These are phyloP conservation scores for Lasius fuliginosus DNA, from an alignment of 2,888 invertebrate species.

Conservation along the genomic window DNA sequence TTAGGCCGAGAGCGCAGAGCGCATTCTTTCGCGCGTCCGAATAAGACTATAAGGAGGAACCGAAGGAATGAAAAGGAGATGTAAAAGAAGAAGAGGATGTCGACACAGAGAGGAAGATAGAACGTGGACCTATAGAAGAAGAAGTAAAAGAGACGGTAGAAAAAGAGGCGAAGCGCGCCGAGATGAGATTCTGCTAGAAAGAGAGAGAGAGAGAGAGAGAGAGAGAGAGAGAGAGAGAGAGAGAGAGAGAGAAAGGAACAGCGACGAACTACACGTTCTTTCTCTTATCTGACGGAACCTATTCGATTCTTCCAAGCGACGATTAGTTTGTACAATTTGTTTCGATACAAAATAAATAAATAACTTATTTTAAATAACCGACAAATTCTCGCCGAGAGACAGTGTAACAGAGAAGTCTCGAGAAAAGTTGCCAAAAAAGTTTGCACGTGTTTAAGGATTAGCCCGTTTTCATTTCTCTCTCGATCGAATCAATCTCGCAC, in stretches of 20 bases:
- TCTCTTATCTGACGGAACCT: conserved; percentile 14
- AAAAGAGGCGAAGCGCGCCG: conserved; percentile 16
- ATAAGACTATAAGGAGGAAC: conserved; percentile 68
- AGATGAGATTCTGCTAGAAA: conserved; percentile 10
- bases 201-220: neutral
- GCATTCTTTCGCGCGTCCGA: conserved; percentile 74
- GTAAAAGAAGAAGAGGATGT: conserved; percentile 58
- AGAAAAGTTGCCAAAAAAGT: neutral
- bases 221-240: neutral
- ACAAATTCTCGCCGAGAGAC: neutral
- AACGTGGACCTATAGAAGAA: conserved; percentile 23
- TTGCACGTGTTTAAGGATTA: conserved; percentile 7
- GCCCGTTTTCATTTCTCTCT: neutral
- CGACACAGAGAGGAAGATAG: conserved; percentile 58
- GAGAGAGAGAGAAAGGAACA: conserved; percentile 3
- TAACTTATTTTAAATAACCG: neutral
- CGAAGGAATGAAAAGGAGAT: conserved; percentile 53
- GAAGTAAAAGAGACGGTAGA: conserved; percentile 12
- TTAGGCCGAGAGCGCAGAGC: conserved; percentile 78
- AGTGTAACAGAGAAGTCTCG: no score
- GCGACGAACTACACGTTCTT: neutral
- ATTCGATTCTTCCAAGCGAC: conserved; percentile 12
- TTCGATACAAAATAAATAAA: conserved; percentile 5
- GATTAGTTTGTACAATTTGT: conserved; percentile 11
- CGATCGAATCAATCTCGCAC: neutral